These are phyloP conservation scores for Leptonema lineaticorne DNA, from an alignment of 1,140 invertebrate species.

Conservation along the genomic window DNA sequence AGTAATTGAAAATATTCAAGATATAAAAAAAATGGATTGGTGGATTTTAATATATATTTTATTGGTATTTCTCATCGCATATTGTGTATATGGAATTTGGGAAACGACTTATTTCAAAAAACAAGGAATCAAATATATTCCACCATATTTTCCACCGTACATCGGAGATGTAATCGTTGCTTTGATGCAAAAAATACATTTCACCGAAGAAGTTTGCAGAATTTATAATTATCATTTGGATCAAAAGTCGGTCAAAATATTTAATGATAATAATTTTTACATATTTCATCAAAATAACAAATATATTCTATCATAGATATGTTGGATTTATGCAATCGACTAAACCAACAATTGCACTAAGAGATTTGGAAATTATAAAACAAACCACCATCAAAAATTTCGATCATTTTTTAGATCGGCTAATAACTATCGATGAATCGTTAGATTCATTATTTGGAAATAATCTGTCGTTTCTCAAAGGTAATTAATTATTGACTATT, in stretches of 20 bases:
- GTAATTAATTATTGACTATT: no score
- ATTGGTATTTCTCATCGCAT: no score
- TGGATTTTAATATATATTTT: no score
- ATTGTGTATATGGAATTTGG: neutral
- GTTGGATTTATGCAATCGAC: constrained; percentile 53
- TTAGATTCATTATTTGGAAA: constrained; percentile 54
- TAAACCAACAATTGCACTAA: constrained; percentile 52
- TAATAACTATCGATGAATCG: constrained; percentile 44
- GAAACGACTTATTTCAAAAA: constrained; percentile 10
- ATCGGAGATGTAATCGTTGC: neutral
- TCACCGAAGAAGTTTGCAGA: neutral
- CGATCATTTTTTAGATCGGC: constrained; percentile 59
- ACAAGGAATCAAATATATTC: constrained; percentile 13
- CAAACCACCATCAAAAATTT: constrained; percentile 60
- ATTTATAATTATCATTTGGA: neutral
- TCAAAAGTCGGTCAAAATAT: constrained; percentile 12
- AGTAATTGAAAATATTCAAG: no score
- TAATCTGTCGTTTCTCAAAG: constrained; percentile 51
- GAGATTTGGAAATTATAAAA: constrained; percentile 59
- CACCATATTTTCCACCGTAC: constrained; percentile 4
- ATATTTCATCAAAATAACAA: no score
- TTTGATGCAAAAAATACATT: neutral
- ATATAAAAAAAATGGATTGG: no score
- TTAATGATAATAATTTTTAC: no score
- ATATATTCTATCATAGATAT: no score